These are phyloP conservation scores for Bombus terrestris DNA, from an alignment of 1,140 invertebrate species.

Conservation along the genomic window DNA sequence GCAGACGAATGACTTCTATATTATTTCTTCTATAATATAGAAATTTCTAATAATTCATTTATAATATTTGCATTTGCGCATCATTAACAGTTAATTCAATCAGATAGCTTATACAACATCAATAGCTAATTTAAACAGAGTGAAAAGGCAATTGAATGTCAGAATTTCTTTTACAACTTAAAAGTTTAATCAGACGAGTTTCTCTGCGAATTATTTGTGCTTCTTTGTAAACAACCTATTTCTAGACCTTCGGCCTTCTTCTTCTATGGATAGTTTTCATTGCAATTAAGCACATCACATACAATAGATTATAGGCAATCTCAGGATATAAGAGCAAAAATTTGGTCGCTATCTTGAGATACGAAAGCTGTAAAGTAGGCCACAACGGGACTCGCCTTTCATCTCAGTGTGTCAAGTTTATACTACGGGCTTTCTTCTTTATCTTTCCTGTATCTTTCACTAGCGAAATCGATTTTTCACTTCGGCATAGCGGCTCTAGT, in stretches of 20 bases:
- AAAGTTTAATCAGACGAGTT: neutral
- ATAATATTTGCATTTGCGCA: too few species aligned
- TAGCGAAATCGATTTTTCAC: constrained; percentile 63
- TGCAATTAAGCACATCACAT: neutral
- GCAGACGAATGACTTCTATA: too few species aligned
- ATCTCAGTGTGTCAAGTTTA: constrained; percentile 75
- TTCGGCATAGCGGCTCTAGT: neutral
- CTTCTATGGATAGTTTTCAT: neutral
- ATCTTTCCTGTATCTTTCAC: constrained; percentile 34
- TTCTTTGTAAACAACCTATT: neutral
- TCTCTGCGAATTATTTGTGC: neutral
- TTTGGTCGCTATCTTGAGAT: constrained; percentile 62
- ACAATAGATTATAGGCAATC: too few species aligned
- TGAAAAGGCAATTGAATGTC: neutral
- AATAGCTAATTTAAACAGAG: too few species aligned
- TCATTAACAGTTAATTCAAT: too few species aligned
- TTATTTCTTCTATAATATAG: too few species aligned
- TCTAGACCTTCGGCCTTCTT: neutral
- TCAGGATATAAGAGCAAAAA: constrained; percentile 8
- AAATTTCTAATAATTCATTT: too few species aligned
- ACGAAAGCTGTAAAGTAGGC: constrained; percentile 79
- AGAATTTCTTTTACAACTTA: neutral
- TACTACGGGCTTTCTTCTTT: constrained; percentile 52
- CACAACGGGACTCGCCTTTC: constrained; percentile 81
- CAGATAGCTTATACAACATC: too few species aligned